phyloP scores from a whole-genome alignment of 2,797 vertebrate species.

The Leptatherina wallacei region DNA sequence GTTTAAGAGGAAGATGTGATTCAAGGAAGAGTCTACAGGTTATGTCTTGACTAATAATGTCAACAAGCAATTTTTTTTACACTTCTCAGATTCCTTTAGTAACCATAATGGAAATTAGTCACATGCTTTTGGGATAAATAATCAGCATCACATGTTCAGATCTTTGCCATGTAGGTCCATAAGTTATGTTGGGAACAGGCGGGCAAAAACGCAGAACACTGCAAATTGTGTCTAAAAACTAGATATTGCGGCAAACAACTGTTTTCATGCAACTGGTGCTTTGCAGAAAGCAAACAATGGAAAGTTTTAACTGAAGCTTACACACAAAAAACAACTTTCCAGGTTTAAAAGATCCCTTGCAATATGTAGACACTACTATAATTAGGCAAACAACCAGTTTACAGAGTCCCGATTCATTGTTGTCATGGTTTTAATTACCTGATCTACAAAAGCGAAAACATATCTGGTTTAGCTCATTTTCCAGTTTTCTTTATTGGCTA shows the following conservation, averaged over 20 bases:
- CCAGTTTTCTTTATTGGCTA: slow-evolving; percentile 18
- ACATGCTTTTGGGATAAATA: slow-evolving; percentile 44
- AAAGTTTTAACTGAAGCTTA: slow-evolving; percentile 33
- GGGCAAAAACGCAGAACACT: slow-evolving; percentile 11
- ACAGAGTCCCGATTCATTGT: slow-evolving; percentile 36
- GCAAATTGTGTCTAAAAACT: neutral
- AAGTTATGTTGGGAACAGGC: slow-evolving; percentile 9
- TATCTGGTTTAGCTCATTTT: slow-evolving; percentile 27
- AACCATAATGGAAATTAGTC: slow-evolving; percentile 48
- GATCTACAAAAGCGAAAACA: slow-evolving; percentile 29
- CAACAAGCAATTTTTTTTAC: slow-evolving; percentile 58
- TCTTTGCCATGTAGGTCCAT: slow-evolving; percentile 15
- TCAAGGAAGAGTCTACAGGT: slow-evolving; percentile 27
- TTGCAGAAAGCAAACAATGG: slow-evolving; percentile 33
- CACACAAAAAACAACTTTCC: slow-evolving; percentile 40
- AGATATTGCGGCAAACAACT: slow-evolving; percentile 24
- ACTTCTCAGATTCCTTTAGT: slow-evolving; percentile 58
- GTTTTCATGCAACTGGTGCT: slow-evolving; percentile 47
- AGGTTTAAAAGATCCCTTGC: slow-evolving; percentile 44
- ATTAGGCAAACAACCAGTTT: slow-evolving; percentile 47
- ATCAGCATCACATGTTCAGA: slow-evolving; percentile 23
- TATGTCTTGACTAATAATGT: slow-evolving; percentile 37
- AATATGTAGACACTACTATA: slow-evolving; percentile 38
- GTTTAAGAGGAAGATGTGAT: slow-evolving; percentile 44
- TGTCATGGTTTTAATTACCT: slow-evolving; percentile 38